Evolutionary conservation across 2,113 vertebrate genomes (phyloP).

Genomic region (Hemiscyllium ocellatum): DNA sequence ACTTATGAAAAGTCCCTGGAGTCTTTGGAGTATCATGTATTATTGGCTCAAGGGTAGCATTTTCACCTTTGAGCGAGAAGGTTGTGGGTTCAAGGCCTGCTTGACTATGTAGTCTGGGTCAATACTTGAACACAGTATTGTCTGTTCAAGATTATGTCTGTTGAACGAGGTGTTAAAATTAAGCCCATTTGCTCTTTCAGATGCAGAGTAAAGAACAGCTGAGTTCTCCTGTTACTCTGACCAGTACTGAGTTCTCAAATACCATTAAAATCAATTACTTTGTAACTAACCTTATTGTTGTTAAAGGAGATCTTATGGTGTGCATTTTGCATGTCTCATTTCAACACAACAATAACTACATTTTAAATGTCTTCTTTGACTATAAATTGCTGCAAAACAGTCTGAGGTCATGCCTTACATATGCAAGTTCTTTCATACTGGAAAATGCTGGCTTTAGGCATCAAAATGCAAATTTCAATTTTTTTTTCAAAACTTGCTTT

Average conservation of each 20-base stretch:
- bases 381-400: background rate
- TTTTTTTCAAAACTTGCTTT: background rate
- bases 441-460: background rate
- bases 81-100: background rate
- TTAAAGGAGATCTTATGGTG: background rate
- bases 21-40: background rate
- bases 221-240: background rate
- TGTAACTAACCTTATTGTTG: background rate
- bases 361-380: background rate
- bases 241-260: background rate
- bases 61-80: background rate
- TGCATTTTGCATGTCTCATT: background rate
- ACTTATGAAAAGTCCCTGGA: background rate
- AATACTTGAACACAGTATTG: background rate
- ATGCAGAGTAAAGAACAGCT: background rate
- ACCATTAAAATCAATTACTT: background rate
- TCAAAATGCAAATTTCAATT: no score
- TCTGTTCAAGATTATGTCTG: background rate
- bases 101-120: background rate
- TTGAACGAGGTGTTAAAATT: background rate
- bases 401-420: background rate
- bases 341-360: background rate
- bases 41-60: background rate
- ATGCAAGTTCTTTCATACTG: background rate
- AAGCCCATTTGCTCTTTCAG: background rate